Evolutionary conservation across 1,140 invertebrate genomes (phyloP), one percentile per base, ranked within the genome.

Genomic region (Calliopsis andreniformis): DNA sequence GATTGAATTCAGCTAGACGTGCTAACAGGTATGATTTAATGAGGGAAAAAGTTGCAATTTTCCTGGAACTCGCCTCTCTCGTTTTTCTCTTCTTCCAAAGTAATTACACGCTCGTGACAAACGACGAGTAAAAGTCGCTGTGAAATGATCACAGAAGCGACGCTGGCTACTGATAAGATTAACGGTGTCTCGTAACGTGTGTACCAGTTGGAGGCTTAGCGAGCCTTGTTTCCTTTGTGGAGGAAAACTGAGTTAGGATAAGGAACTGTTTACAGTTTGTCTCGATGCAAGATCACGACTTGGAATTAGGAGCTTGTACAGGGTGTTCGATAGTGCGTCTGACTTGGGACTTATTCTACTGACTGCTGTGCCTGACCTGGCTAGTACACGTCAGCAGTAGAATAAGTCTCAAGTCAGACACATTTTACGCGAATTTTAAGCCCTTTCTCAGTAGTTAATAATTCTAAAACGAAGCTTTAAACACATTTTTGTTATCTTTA

Each of bases 151-250:
- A 28, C 20, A 25, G 23, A 30, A 8, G 25, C 18, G 20, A 42
- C 23, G 3, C 23, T 28, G 18, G 18, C 8, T 7, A 10, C 32
- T 43, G 69, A 63, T 72, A 72, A 72, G 69, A 53, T 63, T 63
- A 64, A 72, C 32, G 49, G 58, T 5, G 39, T 28, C 12, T 20
- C 14, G 43, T 61, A 35, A 39, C 68, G 23, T 10, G 30, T 30
- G 32, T 45, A 45, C 43, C 39, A 25, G 6, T 23, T 12, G 51
- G 28, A 16, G 14, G 12, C 14, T 16, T 55, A 14, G 16, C 42
- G 43, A 10, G 3, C 20, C 45, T 5, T 10, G 49, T 53, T n/a
- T 53, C 49, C 18, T 53, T 53, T 28, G 49, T 53, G 23, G 20
- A 8, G n/a, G 10, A 0, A 49, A 23, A 23, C 20, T 8, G 42